Evolutionary conservation across 2,797 vertebrate species (phyloP), one percentile per base, ranked within the genome.

Genomic region (Catamblyrhynchus diadema): DNA sequence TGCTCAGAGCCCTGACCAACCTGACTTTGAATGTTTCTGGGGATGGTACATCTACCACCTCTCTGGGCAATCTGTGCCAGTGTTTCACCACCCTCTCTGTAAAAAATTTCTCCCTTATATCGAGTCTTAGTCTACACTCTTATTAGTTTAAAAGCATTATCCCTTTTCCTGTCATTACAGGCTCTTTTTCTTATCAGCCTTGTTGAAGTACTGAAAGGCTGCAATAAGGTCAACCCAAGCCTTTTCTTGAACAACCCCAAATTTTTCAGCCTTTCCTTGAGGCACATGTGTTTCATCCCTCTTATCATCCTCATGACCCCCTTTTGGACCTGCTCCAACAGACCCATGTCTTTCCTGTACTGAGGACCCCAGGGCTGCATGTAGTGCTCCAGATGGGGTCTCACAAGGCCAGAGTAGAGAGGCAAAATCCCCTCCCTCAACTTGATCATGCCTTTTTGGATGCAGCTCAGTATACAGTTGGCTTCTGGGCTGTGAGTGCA

Each of bases 401-500:
- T 44, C 24, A 30, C 19, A 21, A n/a, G 12, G 9, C 12, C 4
- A 2, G 23, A 39, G 30, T 0, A 42, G 45, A 48, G 18, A 6
- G 14, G 12, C 35, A 66, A 30, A 66, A 77, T 42, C 9, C 8
- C 3, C 17, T 30, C 39, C 21, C 21, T 54, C 0, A 0, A 18
- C 8, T 25, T 25, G 15, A 17, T 25, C n/a, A 11, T 5, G 3
- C 7, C 32, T 17, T 22, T 35, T 28, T 10, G 28, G 19, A 20
- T 15, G 24, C 17, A 51, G 22, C n/a, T 10, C 45, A 65, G 21
- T 14, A 14, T 1, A 7, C 0, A 0, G 7, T 4, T 61, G 37
- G 5, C 11, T 41, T 84, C 32, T 57, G 59, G 37, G 30, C 37
- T 62, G 32, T 5, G 4, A 50, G 33, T 3, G 2, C 21, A 8